These are phyloP conservation scores for Pyrgilauda ruficollis DNA, from an alignment of 2,113 vertebrate genomes.

Conservation along the genomic window DNA sequence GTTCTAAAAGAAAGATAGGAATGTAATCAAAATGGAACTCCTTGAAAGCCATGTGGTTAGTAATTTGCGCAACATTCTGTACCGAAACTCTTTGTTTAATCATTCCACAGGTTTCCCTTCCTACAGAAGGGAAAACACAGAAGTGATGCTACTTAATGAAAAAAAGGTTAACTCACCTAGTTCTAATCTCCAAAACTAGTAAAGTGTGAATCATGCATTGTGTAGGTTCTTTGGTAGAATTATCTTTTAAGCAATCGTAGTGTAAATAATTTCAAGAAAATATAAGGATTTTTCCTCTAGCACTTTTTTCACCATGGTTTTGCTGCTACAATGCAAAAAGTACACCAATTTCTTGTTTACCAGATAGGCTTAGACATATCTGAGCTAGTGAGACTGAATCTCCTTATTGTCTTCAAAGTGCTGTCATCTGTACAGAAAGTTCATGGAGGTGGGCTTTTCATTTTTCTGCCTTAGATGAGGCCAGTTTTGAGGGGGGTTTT, in stretches of 20 bases:
- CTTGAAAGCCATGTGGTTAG: accelerated
- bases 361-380: not conserved
- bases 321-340: not conserved
- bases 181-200: not conserved
- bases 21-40: not conserved
- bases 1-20: not conserved
- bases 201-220: not conserved
- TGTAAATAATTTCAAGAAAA: not conserved
- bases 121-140: not conserved
- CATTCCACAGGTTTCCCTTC: not conserved
- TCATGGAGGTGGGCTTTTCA: not conserved
- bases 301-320: not conserved
- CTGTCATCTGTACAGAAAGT: not conserved
- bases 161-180: not conserved
- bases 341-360: not conserved
- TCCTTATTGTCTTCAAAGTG: not conserved
- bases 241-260: not conserved
- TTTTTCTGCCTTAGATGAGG: not conserved
- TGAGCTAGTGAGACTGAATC: not conserved
- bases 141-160: not conserved
- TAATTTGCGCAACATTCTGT: not conserved
- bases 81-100: not conserved
- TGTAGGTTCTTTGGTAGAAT: not conserved
- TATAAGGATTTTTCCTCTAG: not conserved
- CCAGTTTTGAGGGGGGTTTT: not conserved